Evolutionary conservation across 2,797 vertebrate genomes (phyloP).

Genomic region (Sciurus vulgaris): DNA sequence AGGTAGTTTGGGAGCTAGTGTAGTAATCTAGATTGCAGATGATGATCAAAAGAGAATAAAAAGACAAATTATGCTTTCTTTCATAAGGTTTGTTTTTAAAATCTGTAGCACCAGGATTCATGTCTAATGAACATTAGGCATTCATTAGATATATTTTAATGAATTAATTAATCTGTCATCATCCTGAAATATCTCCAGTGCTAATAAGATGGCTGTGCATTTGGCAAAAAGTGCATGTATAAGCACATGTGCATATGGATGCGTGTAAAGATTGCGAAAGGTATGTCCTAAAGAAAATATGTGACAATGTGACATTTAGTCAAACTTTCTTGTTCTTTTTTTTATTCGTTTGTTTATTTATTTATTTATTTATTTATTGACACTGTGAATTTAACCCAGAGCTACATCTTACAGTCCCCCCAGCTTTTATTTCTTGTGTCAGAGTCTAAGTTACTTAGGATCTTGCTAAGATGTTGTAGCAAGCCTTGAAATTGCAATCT

Average conservation of each 20-base stretch:
- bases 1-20: neutral
- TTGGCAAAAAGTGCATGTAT: neutral
- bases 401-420: too few relatives aligned
- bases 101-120: neutral
- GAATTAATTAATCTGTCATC: neutral
- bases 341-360: too few relatives aligned
- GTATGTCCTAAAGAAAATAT: neutral
- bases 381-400: too few relatives aligned
- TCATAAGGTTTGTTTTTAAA: neutral
- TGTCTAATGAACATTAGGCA: neutral
- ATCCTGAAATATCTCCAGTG: neutral
- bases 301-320: neutral
- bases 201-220: neutral
- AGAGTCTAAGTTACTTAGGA: too few relatives aligned
- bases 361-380: too few relatives aligned
- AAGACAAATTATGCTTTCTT: neutral
- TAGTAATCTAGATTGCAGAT: neutral
- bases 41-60: neutral
- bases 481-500: too few relatives aligned
- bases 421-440: too few relatives aligned
- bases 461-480: too few relatives aligned
- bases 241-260: neutral
- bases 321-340: too few relatives aligned
- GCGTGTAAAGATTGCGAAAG: neutral
- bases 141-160: neutral